A percentile compares a stretch with the other conserved stretches of the same genome.
These are phyloP conservation scores for Strigamia crassipes DNA, from an alignment of 2,888 invertebrate species.

Conservation along the genomic window DNA sequence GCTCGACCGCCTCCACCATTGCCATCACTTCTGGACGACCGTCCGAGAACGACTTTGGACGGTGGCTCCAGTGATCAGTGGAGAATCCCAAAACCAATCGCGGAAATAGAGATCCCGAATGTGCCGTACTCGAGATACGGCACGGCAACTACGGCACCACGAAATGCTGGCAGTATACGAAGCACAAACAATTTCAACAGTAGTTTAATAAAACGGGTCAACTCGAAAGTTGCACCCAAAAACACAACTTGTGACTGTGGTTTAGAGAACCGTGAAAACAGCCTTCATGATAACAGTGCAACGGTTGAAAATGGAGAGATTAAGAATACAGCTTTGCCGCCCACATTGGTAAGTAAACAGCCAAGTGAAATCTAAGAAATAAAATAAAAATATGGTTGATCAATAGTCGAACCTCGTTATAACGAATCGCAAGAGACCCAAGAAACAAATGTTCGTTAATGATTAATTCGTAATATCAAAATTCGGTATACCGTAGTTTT, in stretches of 20 bases:
- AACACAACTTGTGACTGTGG: not conserved
- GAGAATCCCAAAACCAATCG: not conserved
- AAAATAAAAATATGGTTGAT: no score
- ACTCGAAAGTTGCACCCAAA: not conserved
- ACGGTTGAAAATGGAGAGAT: not conserved
- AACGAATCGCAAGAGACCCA: no score
- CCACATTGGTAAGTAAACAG: not conserved
- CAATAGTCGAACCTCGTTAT: no score
- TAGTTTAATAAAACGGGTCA: not conserved
- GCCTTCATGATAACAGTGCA: not conserved
- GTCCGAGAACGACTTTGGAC: not conserved
- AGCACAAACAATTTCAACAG: not conserved
- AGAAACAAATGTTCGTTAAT: no score
- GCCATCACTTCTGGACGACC: not conserved
- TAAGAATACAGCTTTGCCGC: not conserved
- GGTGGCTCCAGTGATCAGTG: not conserved
- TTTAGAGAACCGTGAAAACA: not conserved
- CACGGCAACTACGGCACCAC: not conserved
- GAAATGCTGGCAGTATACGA: not conserved
- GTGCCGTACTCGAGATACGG: conserved; percentile 29
- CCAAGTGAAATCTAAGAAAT: no score
- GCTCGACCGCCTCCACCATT: not conserved
- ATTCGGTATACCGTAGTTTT: no score
- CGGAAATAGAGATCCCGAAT: not conserved
- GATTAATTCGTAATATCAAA: no score